Conservation (phyloP, 35 echinoderm and acorn worm species). For the Lytechinus pictus region DNA sequence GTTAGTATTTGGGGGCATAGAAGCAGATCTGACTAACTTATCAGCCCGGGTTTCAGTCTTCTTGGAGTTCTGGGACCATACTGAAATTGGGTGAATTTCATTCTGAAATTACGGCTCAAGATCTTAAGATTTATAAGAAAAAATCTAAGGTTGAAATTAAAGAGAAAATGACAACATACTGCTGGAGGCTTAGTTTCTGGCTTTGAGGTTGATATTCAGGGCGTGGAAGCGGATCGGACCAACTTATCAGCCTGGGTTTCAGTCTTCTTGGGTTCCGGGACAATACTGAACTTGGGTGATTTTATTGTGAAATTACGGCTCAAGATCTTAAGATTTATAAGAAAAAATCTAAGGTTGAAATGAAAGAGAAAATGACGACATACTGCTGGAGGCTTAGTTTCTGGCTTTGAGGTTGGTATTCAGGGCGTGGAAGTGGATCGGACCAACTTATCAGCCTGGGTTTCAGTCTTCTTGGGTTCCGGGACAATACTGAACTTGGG, state of each 20-base stretch:
- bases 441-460: conserved; percentile 69
- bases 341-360: neutral
- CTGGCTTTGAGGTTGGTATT: conserved; percentile 52
- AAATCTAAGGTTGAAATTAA: neutral
- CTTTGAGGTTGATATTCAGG: conserved; percentile 55
- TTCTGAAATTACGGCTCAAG: too few relatives aligned
- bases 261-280: conserved; percentile 84
- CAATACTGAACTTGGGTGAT: conserved; percentile 66
- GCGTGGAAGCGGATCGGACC: conserved; percentile 80
- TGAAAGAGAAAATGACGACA: neutral
- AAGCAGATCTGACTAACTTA: conserved; percentile 80
- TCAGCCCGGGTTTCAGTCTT: conserved; percentile 76
- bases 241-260: conserved; percentile 78
- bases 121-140: too few relatives aligned
- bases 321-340: too few relatives aligned
- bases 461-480: conserved; percentile 85
- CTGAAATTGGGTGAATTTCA: conserved; percentile 61
- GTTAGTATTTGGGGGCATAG: conserved; percentile 62
- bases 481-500: conserved; percentile 77
- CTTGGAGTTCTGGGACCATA: conserved; percentile 79
- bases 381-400: conserved; percentile 46
- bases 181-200: conserved; percentile 37
- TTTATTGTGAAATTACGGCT: too few relatives aligned
- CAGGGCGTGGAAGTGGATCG: conserved; percentile 78
- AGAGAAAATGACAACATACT: neutral